Conservation (phyloP, 30 jellyfish, hydroid and myxozoan species). For the Phacellophora camtschatica region DNA sequence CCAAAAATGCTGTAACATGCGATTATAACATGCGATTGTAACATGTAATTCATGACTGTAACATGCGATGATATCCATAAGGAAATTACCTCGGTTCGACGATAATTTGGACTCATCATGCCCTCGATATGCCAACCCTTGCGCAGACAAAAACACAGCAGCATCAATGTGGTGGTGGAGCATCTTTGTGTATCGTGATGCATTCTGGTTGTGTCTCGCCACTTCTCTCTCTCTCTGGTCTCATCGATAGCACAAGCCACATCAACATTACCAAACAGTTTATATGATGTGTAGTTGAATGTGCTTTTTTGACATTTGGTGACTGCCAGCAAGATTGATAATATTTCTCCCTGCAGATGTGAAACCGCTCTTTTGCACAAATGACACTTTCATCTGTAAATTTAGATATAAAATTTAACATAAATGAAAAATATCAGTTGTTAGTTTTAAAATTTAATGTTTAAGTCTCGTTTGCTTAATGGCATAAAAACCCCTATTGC, state of each 20-base stretch:
- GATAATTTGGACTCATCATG: conserved; percentile 39
- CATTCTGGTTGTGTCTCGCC: conserved; percentile 22
- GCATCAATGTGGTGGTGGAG: conserved; percentile 38
- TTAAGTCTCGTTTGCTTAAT: too few species aligned
- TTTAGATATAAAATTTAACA: too few species aligned
- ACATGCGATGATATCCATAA: conserved; percentile 19
- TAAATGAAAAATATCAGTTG: too few species aligned
- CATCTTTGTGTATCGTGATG: conserved; percentile 8
- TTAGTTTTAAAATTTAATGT: too few species aligned
- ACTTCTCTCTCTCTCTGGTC: conserved; percentile 29
- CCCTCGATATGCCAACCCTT: conserved; percentile 62
- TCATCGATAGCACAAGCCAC: conserved; percentile 50
- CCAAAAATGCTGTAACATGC: background rate
- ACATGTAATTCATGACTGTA: background rate
- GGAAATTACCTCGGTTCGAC: conserved; percentile 48
- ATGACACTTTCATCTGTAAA: conserved; percentile 1
- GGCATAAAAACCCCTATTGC: too few species aligned
- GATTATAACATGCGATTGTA: too few species aligned
- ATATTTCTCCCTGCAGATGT: background rate
- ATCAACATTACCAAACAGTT: conserved; percentile 35
- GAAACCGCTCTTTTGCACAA: conserved; percentile 10
- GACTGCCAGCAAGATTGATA: conserved; percentile 1
- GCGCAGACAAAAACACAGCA: conserved; percentile 33
- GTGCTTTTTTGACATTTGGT: background rate
- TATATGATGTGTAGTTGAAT: conserved; percentile 11